These are phyloP conservation scores for Ctenopoma multispine DNA, from an alignment of 2,797 vertebrate species.

Conservation along the genomic window DNA sequence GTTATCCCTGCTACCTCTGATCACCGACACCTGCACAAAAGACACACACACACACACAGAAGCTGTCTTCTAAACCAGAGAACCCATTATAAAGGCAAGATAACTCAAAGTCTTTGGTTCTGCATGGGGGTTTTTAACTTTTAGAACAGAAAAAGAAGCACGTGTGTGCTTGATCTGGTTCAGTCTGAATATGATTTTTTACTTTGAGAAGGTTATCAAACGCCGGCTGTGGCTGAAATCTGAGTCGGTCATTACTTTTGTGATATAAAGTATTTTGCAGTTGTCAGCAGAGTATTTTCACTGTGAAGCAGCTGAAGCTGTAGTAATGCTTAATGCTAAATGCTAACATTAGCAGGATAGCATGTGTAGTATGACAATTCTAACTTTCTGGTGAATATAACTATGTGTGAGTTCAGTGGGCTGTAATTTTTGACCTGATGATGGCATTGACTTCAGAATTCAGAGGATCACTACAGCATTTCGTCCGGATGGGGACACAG, in stretches of 20 bases:
- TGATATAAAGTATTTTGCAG: background rate
- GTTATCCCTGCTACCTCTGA: slow-evolving; percentile 63
- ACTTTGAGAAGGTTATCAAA: background rate
- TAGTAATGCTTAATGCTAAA: background rate
- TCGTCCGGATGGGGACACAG: slow-evolving; percentile 5
- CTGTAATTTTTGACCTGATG: background rate
- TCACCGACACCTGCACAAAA: slow-evolving; percentile 71
- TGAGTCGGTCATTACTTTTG: background rate
- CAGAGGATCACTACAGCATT: background rate
- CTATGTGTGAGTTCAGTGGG: background rate
- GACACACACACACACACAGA: slow-evolving; percentile 41
- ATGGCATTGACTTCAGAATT: background rate
- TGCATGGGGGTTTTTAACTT: background rate
- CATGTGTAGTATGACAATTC: background rate
- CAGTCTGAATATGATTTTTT: background rate
- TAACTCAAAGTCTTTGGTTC: slow-evolving; percentile 6
- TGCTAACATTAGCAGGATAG: background rate
- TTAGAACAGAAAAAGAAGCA: background rate
- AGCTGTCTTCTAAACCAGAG: slow-evolving; percentile 18
- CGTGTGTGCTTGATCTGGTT: background rate
- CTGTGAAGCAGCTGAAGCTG: background rate
- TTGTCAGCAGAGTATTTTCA: background rate
- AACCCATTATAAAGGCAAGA: slow-evolving; percentile 21
- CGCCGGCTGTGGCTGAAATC: background rate
- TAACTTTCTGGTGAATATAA: background rate